Conservation (phyloP, 92 coral and sea anemone species). For the Heteractis magnifica region DNA sequence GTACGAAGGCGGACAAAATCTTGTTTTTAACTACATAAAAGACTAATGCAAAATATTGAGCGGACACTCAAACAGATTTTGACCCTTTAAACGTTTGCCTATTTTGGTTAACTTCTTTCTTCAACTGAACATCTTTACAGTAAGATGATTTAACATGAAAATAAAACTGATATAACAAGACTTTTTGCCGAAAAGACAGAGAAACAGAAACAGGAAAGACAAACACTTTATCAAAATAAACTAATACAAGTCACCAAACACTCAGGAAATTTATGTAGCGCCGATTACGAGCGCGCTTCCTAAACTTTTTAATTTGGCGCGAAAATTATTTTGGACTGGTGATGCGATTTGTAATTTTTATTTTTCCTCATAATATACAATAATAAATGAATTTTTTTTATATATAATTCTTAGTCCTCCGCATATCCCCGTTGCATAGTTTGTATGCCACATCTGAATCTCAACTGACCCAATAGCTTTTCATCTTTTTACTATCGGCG, state of each 20-base stretch:
- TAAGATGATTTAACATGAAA: too few relatives aligned
- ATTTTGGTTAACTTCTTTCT: background rate
- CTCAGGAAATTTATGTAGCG: background rate
- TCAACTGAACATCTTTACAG: background rate
- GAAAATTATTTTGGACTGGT: slow-evolving; percentile 2
- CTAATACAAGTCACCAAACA: background rate
- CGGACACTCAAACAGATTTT: background rate
- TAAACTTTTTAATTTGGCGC: slow-evolving; percentile 15
- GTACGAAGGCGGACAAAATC: background rate
- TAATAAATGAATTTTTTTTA: background rate
- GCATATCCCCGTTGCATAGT: too few relatives aligned
- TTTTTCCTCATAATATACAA: background rate
- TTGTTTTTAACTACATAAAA: background rate
- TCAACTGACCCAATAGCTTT: too few relatives aligned
- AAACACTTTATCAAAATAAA: background rate
- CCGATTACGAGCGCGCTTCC: slow-evolving; percentile 10
- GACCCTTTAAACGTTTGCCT: background rate
- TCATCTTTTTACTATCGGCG: too few relatives aligned
- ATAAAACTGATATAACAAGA: too few relatives aligned
- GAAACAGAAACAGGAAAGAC: too few relatives aligned
- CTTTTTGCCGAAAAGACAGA: too few relatives aligned
- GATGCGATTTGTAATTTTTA: background rate
- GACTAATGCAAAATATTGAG: background rate
- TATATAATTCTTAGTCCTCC: too few relatives aligned
- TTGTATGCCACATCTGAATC: too few relatives aligned